phyloP scores from a whole-genome alignment of 2,888 invertebrate species.

The Girardia tigrina region DNA sequence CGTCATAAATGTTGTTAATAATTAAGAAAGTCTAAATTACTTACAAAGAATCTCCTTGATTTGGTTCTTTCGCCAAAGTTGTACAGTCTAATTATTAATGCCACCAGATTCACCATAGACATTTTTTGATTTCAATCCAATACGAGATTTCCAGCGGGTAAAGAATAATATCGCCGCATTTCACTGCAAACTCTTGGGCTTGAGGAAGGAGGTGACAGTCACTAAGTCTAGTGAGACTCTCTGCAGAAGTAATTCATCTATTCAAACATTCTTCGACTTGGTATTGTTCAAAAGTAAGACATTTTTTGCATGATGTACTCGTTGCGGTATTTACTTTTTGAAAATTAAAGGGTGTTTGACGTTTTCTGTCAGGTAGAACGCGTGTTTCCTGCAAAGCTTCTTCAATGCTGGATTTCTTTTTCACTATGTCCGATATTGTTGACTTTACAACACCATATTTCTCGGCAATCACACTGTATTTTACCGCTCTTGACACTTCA shows the following conservation, averaged over 20 bases:
- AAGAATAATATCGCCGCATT: background rate
- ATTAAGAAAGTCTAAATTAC: no score
- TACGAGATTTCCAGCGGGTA: background rate
- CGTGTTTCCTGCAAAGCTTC: background rate
- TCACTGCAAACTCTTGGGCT: slow-evolving; percentile 27
- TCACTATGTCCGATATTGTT: background rate
- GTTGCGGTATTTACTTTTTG: no score
- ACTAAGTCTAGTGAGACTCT: background rate
- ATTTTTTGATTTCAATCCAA: slow-evolving; percentile 14
- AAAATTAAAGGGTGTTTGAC: background rate
- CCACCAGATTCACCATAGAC: slow-evolving; percentile 8
- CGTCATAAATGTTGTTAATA: no score
- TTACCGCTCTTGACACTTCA: background rate
- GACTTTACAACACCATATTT: background rate
- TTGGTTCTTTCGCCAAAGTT: background rate
- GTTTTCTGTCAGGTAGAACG: background rate
- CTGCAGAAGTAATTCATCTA: background rate
- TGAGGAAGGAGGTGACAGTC: slow-evolving; percentile 20
- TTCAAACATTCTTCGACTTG: slow-evolving; percentile 25
- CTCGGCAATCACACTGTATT: background rate
- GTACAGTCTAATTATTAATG: background rate
- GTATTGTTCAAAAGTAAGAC: no score
- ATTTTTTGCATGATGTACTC: no score
- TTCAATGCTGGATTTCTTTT: background rate
- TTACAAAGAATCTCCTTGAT: background rate